A percentile compares a stretch with the other conserved stretches of the same genome.
These are phyloP conservation scores for Peromyscus leucopus DNA, from an alignment of 2,113 vertebrate genomes.

Conservation along the genomic window DNA sequence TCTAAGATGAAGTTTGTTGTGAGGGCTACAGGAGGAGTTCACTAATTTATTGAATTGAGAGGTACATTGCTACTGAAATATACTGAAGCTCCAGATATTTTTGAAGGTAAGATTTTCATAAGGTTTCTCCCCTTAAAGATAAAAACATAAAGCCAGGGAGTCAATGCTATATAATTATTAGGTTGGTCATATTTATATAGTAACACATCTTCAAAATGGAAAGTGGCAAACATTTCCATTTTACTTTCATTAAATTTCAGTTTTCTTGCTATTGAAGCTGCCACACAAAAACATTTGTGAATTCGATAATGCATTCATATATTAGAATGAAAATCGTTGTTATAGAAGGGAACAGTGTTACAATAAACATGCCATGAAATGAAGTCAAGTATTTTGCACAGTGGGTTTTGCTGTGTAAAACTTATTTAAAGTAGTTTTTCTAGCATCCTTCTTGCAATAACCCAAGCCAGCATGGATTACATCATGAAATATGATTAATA, in stretches of 20 bases:
- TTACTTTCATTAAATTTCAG: slow-evolving; percentile 35
- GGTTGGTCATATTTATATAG: not conserved
- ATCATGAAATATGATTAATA: slow-evolving; percentile 26
- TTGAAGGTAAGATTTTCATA: not conserved
- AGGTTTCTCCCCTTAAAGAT: not conserved
- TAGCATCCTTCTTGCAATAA: not conserved
- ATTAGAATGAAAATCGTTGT: slow-evolving; percentile 32
- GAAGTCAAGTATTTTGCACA: slow-evolving; percentile 25
- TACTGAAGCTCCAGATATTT: not conserved
- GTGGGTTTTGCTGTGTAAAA: slow-evolving; percentile 9
- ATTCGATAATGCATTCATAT: not conserved
- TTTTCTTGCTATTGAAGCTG: slow-evolving; percentile 19
- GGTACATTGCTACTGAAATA: not conserved
- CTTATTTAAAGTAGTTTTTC: not conserved
- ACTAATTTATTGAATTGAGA: not conserved
- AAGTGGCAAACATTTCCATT: not conserved
- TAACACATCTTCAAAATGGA: not conserved
- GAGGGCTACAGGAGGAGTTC: not conserved
- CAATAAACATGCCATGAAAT: slow-evolving; percentile 14
- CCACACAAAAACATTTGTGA: slow-evolving; percentile 19
- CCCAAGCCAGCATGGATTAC: not conserved
- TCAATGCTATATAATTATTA: slow-evolving; percentile 1
- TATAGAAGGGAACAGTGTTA: not conserved
- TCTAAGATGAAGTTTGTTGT: not conserved
- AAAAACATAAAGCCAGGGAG: not conserved